Evolutionary conservation across 2,797 vertebrate species (phyloP), one percentile per base, ranked within the genome.

Genomic region (Fundulus diaphanus): DNA sequence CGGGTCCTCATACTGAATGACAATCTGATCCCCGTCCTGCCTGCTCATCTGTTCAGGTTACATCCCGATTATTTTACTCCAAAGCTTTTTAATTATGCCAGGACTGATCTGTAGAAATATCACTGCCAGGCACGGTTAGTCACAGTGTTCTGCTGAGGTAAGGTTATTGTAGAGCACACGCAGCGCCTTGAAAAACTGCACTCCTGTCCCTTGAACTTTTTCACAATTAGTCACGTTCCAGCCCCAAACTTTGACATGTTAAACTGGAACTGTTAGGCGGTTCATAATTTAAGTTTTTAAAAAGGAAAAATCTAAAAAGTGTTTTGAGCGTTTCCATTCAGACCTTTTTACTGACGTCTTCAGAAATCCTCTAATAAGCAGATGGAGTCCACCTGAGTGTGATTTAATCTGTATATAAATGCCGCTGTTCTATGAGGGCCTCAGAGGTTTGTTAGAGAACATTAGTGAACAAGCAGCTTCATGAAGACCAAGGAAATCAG

Each of bases 1-100:
- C 96, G 98, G 84, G 98, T 99, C 87, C 96, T 99, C 89, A 99
- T 99, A 89, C 95, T 99, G 89, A 99, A 99, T 74, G 98, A 99
- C 95, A 99, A 99, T 91, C 97, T 99, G 89, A 99, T 99, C 93
- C 98, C 97, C 70, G 93, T 96, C 77, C 92, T 99, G 85, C 98
- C 98, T 40, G 90, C 92, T 75, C 93, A 95, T 88, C 94, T 96
- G 76, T 95, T 96, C 90, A 94, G 94, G 94, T 94, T 88, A 33
- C 78, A 87, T 57, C 90, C 84, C 67, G 82, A 84, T 87, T 86
- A 77, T 82, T 82, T 84, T 71, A 35, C 75, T 68, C 80, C 76
- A 81, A 66, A 79, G 65, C 80, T 84, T 87, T 89, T 96, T 94
- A 87, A 82, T 88, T 72, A 82, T 52, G 44, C 77, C 11, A 4